Percentiles rank a stretch among this genome's conserved stretches.
Evolutionary conservation across 2,797 vertebrate genomes (phyloP).

Genomic region (Dipus sagitta): DNA sequence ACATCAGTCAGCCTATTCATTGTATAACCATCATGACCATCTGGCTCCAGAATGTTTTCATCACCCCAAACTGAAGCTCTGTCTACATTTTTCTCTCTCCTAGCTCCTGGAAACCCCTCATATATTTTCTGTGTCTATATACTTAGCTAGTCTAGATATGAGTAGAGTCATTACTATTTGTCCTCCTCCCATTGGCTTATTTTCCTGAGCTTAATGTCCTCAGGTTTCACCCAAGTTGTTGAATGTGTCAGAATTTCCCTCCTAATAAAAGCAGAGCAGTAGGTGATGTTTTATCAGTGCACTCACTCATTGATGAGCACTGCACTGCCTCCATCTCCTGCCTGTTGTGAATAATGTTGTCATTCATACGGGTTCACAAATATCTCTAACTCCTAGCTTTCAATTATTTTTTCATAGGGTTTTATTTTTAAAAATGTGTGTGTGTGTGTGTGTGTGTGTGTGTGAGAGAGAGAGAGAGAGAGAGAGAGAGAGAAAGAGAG

Average conservation of each 20-base stretch:
- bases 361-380: too few species aligned
- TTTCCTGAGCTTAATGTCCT: background rate
- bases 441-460: too few species aligned
- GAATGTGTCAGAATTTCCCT: background rate
- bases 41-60: too few species aligned
- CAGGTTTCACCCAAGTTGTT: too few species aligned
- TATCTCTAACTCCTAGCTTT: background rate
- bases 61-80: too few species aligned
- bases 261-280: background rate
- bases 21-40: background rate
- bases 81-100: background rate
- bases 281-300: background rate
- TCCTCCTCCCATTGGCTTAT: background rate
- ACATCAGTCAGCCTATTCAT: background rate
- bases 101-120: background rate
- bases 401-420: too few species aligned
- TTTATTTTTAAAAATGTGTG: too few species aligned
- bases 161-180: background rate
- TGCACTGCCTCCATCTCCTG: background rate
- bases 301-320: background rate
- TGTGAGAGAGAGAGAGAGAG: too few species aligned
- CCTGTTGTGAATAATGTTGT: background rate
- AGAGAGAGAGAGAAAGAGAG: too few species aligned
- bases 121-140: background rate
- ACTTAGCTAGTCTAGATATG: background rate